These are phyloP conservation scores for Pristionchus mayeri DNA, from an alignment of 2,888 invertebrate genomes.

Conservation along the genomic window DNA sequence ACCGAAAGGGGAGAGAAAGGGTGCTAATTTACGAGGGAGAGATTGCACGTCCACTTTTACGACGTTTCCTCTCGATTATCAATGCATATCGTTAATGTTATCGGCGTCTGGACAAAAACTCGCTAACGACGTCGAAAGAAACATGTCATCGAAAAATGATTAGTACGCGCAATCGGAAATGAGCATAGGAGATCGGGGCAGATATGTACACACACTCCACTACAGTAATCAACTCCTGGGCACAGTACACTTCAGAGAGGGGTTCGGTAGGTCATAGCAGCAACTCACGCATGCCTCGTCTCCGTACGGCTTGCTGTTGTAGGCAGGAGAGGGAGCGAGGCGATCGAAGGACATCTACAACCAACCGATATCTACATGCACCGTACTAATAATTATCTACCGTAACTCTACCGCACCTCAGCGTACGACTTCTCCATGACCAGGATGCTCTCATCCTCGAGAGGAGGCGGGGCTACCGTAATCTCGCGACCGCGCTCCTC, in stretches of 20 bases:
- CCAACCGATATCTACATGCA: not conserved
- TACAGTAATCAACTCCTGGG: slow-evolving; percentile 7
- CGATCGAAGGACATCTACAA: not conserved
- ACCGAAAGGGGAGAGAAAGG: not conserved
- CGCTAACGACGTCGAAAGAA: too few species aligned
- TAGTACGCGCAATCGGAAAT: too few species aligned
- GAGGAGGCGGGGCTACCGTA: not conserved
- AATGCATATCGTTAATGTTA: not conserved
- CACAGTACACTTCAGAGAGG: not conserved
- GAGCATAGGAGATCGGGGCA: too few species aligned
- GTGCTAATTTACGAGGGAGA: slow-evolving; percentile 28
- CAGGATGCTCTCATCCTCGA: slow-evolving; percentile 12
- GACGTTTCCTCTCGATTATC: not conserved
- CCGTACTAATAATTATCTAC: too few species aligned
- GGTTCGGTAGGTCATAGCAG: not conserved
- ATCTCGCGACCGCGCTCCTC: slow-evolving; percentile 27
- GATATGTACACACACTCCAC: not conserved
- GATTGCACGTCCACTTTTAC: not conserved
- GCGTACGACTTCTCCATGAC: not conserved
- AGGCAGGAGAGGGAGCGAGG: not conserved
- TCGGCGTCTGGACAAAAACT: not conserved
- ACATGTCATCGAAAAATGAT: too few species aligned
- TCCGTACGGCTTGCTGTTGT: slow-evolving; percentile 22
- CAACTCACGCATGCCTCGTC: slow-evolving; percentile 17
- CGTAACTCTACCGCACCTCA: not conserved